Conservation (phyloP, 1,140 invertebrate genomes). For the Tribolium madens region DNA sequence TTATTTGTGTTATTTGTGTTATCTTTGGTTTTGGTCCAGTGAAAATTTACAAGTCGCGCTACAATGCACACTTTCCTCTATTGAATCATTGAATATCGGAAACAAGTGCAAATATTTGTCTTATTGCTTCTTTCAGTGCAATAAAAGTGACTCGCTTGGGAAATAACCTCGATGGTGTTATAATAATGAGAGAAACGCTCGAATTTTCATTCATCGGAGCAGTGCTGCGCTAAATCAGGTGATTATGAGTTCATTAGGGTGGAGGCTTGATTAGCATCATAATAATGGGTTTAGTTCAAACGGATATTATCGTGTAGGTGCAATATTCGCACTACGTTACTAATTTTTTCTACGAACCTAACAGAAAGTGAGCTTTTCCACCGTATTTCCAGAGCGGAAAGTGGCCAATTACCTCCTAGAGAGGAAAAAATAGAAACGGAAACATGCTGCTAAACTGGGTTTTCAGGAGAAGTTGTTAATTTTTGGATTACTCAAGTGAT, state of each 20-base stretch:
- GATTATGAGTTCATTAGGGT: conserved; percentile 25
- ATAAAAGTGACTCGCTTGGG: conserved; percentile 10
- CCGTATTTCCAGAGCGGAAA: too few species aligned
- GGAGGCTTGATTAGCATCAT: conserved; percentile 24
- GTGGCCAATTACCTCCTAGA: too few species aligned
- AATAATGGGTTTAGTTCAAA: conserved; percentile 18
- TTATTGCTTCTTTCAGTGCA: conserved; percentile 22
- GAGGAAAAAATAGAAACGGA: too few species aligned
- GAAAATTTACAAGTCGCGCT: conserved; percentile 16
- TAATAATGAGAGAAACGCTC: conserved; percentile 5
- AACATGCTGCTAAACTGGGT: too few species aligned
- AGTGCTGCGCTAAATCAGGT: conserved; percentile 27
- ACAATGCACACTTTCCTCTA: conserved; percentile 13
- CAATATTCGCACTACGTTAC: background rate
- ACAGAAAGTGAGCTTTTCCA: too few species aligned
- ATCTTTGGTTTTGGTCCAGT: conserved; percentile 20
- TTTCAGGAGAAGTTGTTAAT: too few species aligned
- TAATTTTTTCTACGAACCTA: too few species aligned
- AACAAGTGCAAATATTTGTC: conserved; percentile 28
- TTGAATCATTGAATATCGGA: conserved; percentile 30
- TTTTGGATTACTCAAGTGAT: too few species aligned
- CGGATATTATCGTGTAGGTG: conserved; percentile 22
- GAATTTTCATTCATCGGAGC: conserved; percentile 5
- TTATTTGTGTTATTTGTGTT: too few species aligned
- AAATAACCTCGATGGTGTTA: conserved; percentile 19